Evolutionary conservation across 1,140 invertebrate species (phyloP).

Genomic region (Drosophila repletoides): DNA sequence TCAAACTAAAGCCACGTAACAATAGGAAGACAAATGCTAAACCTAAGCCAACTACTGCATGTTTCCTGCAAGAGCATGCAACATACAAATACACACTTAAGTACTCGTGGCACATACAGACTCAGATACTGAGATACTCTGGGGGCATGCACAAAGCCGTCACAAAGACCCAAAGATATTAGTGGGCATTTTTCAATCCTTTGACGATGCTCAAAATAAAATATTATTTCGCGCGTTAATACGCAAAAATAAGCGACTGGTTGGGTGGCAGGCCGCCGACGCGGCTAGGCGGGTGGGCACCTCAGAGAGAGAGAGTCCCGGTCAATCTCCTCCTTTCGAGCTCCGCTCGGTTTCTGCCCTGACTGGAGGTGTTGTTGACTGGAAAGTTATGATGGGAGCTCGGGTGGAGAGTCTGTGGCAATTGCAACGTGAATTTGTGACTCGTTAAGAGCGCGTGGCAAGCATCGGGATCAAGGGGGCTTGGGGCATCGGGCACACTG

Average conservation of each 20-base stretch:
- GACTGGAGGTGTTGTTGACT: conserved; percentile 69
- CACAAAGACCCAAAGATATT: conserved; percentile 80
- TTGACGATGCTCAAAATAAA: conserved; percentile 79
- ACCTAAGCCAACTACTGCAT: conserved; percentile 26
- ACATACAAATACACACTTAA: neutral
- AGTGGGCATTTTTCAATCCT: conserved; percentile 78
- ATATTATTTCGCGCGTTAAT: conserved; percentile 81
- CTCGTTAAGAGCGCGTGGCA: conserved; percentile 72
- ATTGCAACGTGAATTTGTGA: conserved; percentile 75
- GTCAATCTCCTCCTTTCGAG: neutral
- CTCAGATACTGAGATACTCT: neutral
- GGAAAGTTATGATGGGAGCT: conserved; percentile 71
- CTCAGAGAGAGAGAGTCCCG: neutral
- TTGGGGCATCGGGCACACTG: conserved; percentile 7
- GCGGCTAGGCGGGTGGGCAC: conserved; percentile 60
- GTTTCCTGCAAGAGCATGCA: neutral
- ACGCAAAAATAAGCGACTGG: conserved; percentile 72
- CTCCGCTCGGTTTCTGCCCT: neutral
- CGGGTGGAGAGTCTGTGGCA: conserved; percentile 47
- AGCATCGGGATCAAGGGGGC: conserved; percentile 36
- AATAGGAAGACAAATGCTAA: conserved; percentile 11
- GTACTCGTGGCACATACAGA: conserved; percentile 8
- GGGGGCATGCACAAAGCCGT: conserved; percentile 56
- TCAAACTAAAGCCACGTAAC: conserved; percentile 1
- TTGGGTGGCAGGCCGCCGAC: conserved; percentile 62